Base-by-base conservation (phyloP, 2,888 invertebrate species). In the Trichogramma dendrolimi region DNA sequence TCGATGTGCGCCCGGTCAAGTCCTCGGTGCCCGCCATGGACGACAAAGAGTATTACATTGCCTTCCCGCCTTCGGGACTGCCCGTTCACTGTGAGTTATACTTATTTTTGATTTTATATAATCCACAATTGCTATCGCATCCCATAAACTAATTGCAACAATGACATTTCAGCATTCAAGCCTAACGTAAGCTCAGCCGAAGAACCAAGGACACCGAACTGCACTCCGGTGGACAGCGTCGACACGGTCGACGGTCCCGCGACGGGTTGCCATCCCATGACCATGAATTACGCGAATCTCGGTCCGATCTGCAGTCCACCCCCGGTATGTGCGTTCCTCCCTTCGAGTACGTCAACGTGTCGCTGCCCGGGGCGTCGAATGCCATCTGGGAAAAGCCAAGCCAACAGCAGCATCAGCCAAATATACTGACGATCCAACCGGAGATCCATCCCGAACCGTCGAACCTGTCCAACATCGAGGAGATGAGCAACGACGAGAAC, bases 11-110 rank as follows among this genome's bases (percentile, higher is more conserved):
- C 59, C 72, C 74, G 8, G 71, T 76, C 6, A 77, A 75, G 60
- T 72, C 76, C 5, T 70, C 76, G 4, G 76, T 76, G 62, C 73
- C 76, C 58, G 64, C 72, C n/a, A 71, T 72, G 43, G 69, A 71
- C 58, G 70, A 72, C 52, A 80, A 79, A 62, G 79, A 80, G 55
- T 81, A 82, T 71, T 83, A 83, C 67, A 83, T 83, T 53, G 79
- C 81, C 4, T 84, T 82, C 70, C 82, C 83, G 55, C 81, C 82
- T 4, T 82, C 82, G 38, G 83, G 83, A 67, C 71, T 81, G 62
- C 82, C 83, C n/a, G 74, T 83, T 62, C 75, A 79, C 69, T 75
- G 83, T 83, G 75, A 75, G 75, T 68, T n/a, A 4, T 44, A 40
- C 60, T 57, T 47, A 7, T n/a, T 56, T 27, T 27, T 27, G 27